These are phyloP conservation scores for Sycophaga agraensis DNA, from an alignment of 1,140 invertebrate species.

Conservation along the genomic window DNA sequence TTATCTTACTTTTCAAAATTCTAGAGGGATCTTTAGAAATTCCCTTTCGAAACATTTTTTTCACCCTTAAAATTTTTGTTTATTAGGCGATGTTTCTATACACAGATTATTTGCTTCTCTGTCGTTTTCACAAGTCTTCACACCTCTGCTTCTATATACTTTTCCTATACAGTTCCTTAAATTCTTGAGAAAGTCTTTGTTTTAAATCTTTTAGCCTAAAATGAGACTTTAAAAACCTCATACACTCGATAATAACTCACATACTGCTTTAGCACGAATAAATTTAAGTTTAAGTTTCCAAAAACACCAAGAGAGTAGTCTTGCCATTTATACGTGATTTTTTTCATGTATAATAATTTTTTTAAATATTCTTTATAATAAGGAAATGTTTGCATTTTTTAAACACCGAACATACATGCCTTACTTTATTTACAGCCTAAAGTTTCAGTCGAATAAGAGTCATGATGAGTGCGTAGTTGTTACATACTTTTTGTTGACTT, in stretches of 20 bases:
- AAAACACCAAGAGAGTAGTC: conserved; percentile 57
- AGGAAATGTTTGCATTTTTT: conserved; percentile 51
- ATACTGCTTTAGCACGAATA: conserved; percentile 28
- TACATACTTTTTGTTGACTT: conserved; percentile 9
- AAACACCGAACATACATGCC: conserved; percentile 58
- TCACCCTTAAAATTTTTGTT: neutral
- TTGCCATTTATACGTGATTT: conserved; percentile 52
- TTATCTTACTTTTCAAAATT: neutral
- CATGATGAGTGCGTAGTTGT: conserved; percentile 46
- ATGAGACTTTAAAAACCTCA: conserved; percentile 15
- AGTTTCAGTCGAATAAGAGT: conserved; percentile 56
- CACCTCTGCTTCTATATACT: conserved; percentile 11
- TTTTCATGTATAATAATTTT: conserved; percentile 49
- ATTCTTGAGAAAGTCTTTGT: conserved; percentile 30
- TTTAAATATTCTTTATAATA: conserved; percentile 45
- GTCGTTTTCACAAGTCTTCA: neutral
- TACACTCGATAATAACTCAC: conserved; percentile 25
- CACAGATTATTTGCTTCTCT: conserved; percentile 1
- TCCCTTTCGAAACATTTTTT: neutral
- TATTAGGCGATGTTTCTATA: conserved; percentile 8
- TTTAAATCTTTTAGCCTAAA: conserved; percentile 12
- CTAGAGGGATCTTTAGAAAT: too few species aligned
- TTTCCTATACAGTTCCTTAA: conserved; percentile 34
- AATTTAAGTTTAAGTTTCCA: conserved; percentile 55
- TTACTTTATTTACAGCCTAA: conserved; percentile 58